Conservation (phyloP, 2,888 invertebrate species). For the Synergus japonicus region DNA sequence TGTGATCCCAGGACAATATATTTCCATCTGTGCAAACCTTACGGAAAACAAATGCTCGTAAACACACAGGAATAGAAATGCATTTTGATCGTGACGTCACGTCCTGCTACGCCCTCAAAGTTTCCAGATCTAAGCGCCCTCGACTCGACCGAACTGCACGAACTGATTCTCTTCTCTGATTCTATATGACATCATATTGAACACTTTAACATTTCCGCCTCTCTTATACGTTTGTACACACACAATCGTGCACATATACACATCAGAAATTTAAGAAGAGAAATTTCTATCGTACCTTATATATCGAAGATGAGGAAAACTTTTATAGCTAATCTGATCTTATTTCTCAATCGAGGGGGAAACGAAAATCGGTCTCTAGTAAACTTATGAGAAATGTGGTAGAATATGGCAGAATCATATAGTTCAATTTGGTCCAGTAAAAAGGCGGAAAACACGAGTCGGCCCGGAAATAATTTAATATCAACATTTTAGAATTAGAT, state of each 20-base stretch:
- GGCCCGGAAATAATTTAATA: not conserved
- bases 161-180: slow-evolving; percentile 38
- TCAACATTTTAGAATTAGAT: not conserved
- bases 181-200: slow-evolving; percentile 19
- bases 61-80: slow-evolving; percentile 38
- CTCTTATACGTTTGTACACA: slow-evolving; percentile 1
- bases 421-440: not conserved
- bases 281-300: slow-evolving; percentile 23
- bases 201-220: slow-evolving; percentile 11
- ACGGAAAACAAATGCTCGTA: slow-evolving; percentile 5
- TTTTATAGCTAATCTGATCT: slow-evolving; percentile 29
- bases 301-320: slow-evolving; percentile 23
- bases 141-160: slow-evolving; percentile 27
- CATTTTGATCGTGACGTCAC: slow-evolving; percentile 39
- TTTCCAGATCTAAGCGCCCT: slow-evolving; percentile 32
- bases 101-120: slow-evolving; percentile 33
- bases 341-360: slow-evolving; percentile 21
- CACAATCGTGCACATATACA: not conserved
- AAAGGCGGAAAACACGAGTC: not conserved
- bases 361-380: slow-evolving; percentile 15
- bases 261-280: not conserved
- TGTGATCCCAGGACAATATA: slow-evolving; percentile 10
- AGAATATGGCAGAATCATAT: not conserved
- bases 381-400: not conserved
- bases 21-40: not conserved